Evolutionary conservation across 2,797 vertebrate species (phyloP).

Genomic region (Harpagifer antarcticus): DNA sequence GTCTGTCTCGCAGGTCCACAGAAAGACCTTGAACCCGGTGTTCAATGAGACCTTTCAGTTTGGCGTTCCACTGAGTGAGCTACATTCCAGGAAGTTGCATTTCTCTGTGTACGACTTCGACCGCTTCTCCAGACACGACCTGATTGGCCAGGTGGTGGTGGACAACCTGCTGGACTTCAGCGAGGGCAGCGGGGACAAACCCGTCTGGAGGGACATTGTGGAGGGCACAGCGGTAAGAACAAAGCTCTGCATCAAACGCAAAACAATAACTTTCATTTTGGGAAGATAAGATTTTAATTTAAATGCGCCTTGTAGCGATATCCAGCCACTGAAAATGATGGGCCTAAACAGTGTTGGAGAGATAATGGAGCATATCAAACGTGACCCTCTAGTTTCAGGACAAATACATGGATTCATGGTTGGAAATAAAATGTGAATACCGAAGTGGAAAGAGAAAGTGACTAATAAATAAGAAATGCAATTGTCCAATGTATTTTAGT

Average conservation of each 20-base stretch:
- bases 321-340: constrained; percentile 2
- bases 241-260: background rate
- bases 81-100: constrained; percentile 93
- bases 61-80: constrained; percentile 91
- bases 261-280: constrained; percentile 15
- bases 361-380: constrained; percentile 20
- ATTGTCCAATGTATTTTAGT: background rate
- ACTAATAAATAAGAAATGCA: background rate
- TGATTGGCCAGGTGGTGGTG: constrained; percentile 95
- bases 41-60: constrained; percentile 97
- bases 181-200: constrained; percentile 90
- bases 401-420: background rate
- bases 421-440: background rate
- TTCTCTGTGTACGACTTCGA: constrained; percentile 96
- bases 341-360: background rate
- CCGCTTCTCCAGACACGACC: constrained; percentile 94
- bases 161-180: constrained; percentile 96
- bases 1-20: constrained; percentile 83
- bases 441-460: background rate
- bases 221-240: constrained; percentile 90
- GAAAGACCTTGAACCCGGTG: constrained; percentile 94
- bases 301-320: constrained; percentile 27
- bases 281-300: constrained; percentile 24
- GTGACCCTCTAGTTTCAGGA: constrained; percentile 11
- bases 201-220: constrained; percentile 94